Evolutionary conservation across 2,113 vertebrate species (phyloP).

Genomic region (Tachysurus fulvidraco): DNA sequence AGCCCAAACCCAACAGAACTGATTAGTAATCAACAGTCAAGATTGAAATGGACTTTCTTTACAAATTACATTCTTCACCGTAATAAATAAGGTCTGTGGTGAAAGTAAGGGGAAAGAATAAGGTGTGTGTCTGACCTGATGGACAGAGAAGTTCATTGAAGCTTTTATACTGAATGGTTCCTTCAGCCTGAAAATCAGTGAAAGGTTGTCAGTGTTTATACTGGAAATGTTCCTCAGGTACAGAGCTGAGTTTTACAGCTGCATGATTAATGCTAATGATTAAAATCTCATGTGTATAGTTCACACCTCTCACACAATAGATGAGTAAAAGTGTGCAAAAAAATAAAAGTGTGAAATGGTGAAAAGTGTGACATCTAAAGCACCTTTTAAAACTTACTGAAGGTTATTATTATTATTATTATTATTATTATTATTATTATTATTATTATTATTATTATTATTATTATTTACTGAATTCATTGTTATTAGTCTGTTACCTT

Average conservation of each 20-base stretch:
- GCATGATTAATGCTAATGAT: background rate
- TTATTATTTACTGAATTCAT: background rate
- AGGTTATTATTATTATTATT: background rate
- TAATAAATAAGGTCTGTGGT: background rate
- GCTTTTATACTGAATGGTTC: constrained; percentile 63
- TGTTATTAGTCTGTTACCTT: background rate
- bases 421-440: background rate
- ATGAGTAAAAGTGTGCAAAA: background rate
- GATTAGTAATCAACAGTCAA: background rate
- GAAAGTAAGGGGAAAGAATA: background rate
- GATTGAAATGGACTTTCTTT: background rate
- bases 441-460: background rate
- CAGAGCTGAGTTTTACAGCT: background rate
- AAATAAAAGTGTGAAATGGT: too few relatives aligned
- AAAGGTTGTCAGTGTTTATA: background rate
- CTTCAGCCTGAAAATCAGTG: constrained; percentile 67
- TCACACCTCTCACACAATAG: accelerated
- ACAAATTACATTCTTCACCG: background rate
- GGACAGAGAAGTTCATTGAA: constrained; percentile 70
- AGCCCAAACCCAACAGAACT: background rate
- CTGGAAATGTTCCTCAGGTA: too few relatives aligned
- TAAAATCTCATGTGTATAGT: background rate
- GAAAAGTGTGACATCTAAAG: background rate
- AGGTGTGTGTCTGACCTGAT: constrained; percentile 58
- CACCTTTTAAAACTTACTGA: background rate